Base-by-base conservation (phyloP, 2,888 invertebrate species). In the Drosophila multiciliata region DNA sequence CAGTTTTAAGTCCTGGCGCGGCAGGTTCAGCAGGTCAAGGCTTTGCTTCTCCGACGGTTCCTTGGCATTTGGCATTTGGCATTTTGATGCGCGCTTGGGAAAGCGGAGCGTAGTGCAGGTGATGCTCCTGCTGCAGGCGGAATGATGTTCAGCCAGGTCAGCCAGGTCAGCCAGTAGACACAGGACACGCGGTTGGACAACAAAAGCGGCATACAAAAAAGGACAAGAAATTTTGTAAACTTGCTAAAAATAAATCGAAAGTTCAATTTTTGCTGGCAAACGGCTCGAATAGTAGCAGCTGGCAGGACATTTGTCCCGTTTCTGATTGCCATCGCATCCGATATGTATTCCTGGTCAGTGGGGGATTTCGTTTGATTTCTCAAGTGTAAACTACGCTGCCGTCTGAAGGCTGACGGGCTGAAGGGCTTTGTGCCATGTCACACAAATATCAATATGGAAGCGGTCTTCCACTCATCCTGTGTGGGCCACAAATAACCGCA, bases 171-270 rank as follows among this genome's bases (percentile, higher is more conserved):
- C 29, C 29, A 6, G 15, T 29, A 3, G n/a, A 50, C 58, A 62
- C 53, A 55, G 62, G 77, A 65, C 59, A 68, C 59, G 71, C 40
- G 48, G 48, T 36, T 50, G 36, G 73, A 77, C 88, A 87, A 87
- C 70, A 84, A 89, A 74, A 70, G 80, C 71, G 68, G 66, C 32
- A 69, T 73, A 86, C 69, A 81, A 78, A 81, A 78, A 81, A 74
- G 65, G 67, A 62, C 55, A 66, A 64, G 78, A 73, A 78, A 83
- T 78, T 82, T 82, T 81, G 1, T 71, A 71, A 88, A 67, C 75
- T 87, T 55, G 66, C 67, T 55, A 66, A 83, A 89, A 75, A 82
- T 86, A 89, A 85, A 87, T 89, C 88, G 88, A 84, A 89, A 87
- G 83, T 80, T 71, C n/a, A n/a, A n/a, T n/a, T n/a, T n/a, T n/a